A percentile compares a stretch with the other conserved stretches of the same genome.
phyloP scores from a whole-genome alignment of 2,113 vertebrate species.

The Megalops atlanticus region DNA sequence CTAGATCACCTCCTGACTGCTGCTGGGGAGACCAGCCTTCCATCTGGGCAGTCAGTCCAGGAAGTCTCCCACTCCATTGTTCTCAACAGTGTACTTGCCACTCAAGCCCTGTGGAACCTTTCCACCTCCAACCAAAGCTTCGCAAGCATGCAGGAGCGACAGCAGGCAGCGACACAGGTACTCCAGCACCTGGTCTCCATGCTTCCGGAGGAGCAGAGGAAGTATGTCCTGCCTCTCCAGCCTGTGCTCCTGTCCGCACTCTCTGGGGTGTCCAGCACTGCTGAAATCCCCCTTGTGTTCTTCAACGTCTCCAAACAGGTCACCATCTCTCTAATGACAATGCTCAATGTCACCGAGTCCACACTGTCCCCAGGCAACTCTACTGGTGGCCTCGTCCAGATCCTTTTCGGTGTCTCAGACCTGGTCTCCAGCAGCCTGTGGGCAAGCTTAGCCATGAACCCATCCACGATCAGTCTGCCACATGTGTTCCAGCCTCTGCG shows the following conservation, averaged over 20 bases:
- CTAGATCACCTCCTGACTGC: slow-evolving; percentile 29
- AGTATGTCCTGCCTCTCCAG: slow-evolving; percentile 22
- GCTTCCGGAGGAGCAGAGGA: slow-evolving; percentile 37
- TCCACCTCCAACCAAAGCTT: slow-evolving; percentile 35
- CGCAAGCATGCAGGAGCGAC: slow-evolving; percentile 9
- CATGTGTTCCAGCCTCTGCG: slow-evolving; percentile 25
- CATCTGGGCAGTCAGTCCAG: slow-evolving; percentile 31
- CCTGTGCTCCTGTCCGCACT: slow-evolving; percentile 30
- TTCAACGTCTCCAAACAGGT: slow-evolving; percentile 37
- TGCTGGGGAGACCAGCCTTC: slow-evolving; percentile 4
- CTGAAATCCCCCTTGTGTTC: slow-evolving; percentile 42
- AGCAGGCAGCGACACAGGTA: slow-evolving; percentile 17
- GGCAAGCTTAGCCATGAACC: slow-evolving; percentile 21
- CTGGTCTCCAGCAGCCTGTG: slow-evolving; percentile 35
- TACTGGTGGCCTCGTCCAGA: slow-evolving; percentile 1
- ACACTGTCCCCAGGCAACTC: not conserved
- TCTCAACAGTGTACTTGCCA: slow-evolving; percentile 39
- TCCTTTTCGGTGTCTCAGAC: slow-evolving; percentile 38
- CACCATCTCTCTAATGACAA: slow-evolving; percentile 32
- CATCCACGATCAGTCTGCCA: slow-evolving; percentile 13
- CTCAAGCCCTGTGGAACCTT: slow-evolving; percentile 45
- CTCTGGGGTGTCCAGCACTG: slow-evolving; percentile 29
- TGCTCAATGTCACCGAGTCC: slow-evolving; percentile 39
- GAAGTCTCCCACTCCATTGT: slow-evolving; percentile 31
- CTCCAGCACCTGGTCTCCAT: slow-evolving; percentile 8